phyloP scores from a whole-genome alignment of 2,888 invertebrate genomes.

The Homarus gammarus region DNA sequence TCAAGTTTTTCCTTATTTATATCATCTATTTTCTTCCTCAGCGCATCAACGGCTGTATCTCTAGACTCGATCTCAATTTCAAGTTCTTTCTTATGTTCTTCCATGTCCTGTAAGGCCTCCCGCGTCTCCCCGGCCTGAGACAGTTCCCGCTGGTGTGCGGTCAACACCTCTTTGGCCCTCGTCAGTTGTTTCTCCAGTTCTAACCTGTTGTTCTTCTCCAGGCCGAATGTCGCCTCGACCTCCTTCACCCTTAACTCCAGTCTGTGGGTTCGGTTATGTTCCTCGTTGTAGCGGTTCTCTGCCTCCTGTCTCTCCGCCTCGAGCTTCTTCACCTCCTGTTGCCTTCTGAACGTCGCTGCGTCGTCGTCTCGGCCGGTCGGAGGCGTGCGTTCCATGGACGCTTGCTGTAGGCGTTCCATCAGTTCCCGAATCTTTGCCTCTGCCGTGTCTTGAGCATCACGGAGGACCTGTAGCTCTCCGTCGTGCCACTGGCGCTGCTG shows the following conservation, averaged over 20 bases:
- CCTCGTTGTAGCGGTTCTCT: constrained; percentile 21
- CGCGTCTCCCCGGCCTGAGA: constrained; percentile 27
- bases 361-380: constrained; percentile 58
- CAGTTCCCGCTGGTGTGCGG: constrained; percentile 22
- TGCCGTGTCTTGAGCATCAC: constrained; percentile 43
- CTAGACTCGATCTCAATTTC: constrained; percentile 40
- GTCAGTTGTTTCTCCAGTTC: constrained; percentile 52
- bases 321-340: constrained; percentile 53
- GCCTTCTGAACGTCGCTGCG: constrained; percentile 7
- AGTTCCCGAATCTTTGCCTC: constrained; percentile 41
- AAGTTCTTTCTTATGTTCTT: constrained; percentile 36
- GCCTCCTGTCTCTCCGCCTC: constrained; percentile 23
- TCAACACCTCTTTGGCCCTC: constrained; percentile 15
- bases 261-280: not conserved
- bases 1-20: constrained; percentile 57
- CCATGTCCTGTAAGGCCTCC: constrained; percentile 18
- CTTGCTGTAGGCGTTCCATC: constrained; percentile 36
- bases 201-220: constrained; percentile 38
- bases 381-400: constrained; percentile 56
- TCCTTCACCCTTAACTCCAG: constrained; percentile 48
- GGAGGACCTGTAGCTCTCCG: constrained; percentile 41
- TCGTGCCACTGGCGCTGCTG: constrained; percentile 56
- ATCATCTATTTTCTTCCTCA: constrained; percentile 52
- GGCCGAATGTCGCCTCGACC: constrained; percentile 20
- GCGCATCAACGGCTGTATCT: constrained; percentile 21